Evolutionary conservation across 2,888 invertebrate genomes (phyloP).

Genomic region (Cheilosia soror): DNA sequence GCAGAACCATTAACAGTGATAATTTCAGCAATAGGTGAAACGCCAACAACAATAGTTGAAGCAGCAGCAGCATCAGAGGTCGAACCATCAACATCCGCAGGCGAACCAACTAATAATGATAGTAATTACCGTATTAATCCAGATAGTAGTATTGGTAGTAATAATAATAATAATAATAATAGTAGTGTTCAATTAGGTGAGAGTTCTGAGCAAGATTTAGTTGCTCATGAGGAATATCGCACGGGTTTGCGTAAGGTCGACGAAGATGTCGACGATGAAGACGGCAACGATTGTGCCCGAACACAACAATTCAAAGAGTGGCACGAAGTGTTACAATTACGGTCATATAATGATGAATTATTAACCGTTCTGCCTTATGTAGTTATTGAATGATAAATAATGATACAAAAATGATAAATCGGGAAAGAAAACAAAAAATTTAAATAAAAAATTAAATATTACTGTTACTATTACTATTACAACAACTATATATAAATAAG

Average conservation of each 20-base stretch:
- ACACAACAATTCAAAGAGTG: conserved; percentile 91
- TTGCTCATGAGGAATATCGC: conserved; percentile 78
- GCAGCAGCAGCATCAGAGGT: background rate
- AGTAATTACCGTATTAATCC: background rate
- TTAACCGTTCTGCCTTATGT: conserved; percentile 98
- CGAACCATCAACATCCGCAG: background rate
- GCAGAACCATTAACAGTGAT: conserved; percentile 16
- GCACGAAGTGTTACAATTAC: conserved; percentile 92
- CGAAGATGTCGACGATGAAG: conserved; percentile 76
- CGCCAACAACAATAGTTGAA: background rate
- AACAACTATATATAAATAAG: conserved; percentile 49
- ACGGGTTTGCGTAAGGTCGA: conserved; percentile 79
- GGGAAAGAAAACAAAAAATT: conserved; percentile 23
- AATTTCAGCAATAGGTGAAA: background rate
- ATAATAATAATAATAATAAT: conserved; percentile 47
- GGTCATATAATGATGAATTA: conserved; percentile 90
- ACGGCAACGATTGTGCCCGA: conserved; percentile 76
- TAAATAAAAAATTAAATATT: conserved; percentile 27
- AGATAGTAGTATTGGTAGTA: conserved; percentile 17
- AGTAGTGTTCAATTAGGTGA: conserved; percentile 34
- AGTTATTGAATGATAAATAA: conserved; percentile 91
- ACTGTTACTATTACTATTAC: conserved; percentile 62
- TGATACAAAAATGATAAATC: conserved; percentile 39
- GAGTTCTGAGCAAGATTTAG: conserved; percentile 21
- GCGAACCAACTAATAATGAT: conserved; percentile 23